phyloP scores from a whole-genome alignment of 2,797 vertebrate species.

The Crocodylus rhombifer region DNA sequence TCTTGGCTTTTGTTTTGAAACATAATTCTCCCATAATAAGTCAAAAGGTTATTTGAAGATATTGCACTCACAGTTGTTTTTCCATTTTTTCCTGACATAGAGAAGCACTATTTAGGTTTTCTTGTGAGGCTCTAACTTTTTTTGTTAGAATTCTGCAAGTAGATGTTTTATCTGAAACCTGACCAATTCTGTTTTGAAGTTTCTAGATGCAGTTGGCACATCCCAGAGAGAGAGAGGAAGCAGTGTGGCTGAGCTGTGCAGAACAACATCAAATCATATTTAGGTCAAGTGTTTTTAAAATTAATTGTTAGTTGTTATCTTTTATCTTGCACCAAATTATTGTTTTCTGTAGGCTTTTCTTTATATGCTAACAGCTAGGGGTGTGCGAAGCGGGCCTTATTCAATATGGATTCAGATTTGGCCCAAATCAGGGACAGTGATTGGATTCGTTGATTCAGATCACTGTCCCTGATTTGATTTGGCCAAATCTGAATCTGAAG shows the following conservation, averaged over 20 bases:
- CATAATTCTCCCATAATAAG: background rate
- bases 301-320: background rate
- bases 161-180: background rate
- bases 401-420: too few relatives aligned
- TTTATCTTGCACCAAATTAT: background rate
- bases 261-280: background rate
- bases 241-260: background rate
- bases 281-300: background rate
- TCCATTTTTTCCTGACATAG: background rate
- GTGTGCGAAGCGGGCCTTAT: too few relatives aligned
- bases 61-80: background rate
- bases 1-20: background rate
- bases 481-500: too few relatives aligned
- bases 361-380: too few relatives aligned
- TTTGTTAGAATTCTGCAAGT: background rate
- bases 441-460: too few relatives aligned
- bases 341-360: background rate
- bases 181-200: background rate
- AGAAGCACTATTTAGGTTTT: background rate
- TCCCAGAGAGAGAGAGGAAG: background rate
- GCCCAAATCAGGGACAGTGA: too few relatives aligned
- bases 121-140: background rate
- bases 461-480: too few relatives aligned
- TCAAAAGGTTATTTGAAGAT: background rate
- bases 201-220: background rate